Evolutionary conservation across 2,797 vertebrate genomes (phyloP), one percentile per base, ranked within the genome.

Genomic region (Xenops minutus): DNA sequence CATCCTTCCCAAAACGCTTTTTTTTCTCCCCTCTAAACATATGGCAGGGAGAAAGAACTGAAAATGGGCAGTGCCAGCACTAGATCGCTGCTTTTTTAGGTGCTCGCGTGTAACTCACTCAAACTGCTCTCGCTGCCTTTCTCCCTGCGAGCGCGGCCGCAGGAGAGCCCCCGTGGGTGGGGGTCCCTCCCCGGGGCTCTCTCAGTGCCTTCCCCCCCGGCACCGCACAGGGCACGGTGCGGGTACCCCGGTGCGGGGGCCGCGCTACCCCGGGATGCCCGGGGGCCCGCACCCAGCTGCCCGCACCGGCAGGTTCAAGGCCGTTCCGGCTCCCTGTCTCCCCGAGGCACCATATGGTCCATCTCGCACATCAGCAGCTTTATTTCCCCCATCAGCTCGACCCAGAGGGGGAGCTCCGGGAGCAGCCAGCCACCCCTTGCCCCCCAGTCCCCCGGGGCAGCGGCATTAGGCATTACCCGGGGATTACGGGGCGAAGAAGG

Each of bases 281-380:
- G 56, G 32, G 51, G 61, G 6, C 6, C 79, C 96, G 95, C 93
- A 93, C 96, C 93, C 98, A 96, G 97, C 97, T 96, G 97, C 96
- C 73, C 89, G 92, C 79, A 92, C 91, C 94, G 51, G 94, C 97
- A 93, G 95, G 97, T 97, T 98, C 97, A 97, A 98, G 97, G 97
- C 98, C 97, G 87, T 92, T 88, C 90, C 82, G 84, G 85, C 89
- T 96, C 90, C 85, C 91, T 67, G 90, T 93, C 97, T 96, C 79
- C 94, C 58, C 85, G 55, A 97, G 97, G 93, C 94, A 93, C 97
- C 98, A 97, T 97, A 98, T 97, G 97, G 94, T 97, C 95, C 95
- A 96, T 93, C 95, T 95, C 89, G 92, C 97, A 96, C 97, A 97
- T 92, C 97, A 89, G 96, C 97, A 96, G 97, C 97, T 98, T 97